Percentiles rank a stretch among this genome's conserved stretches.
Evolutionary conservation across 2,888 invertebrate genomes (phyloP).

Genomic region (Mesopsocus fuscifrons): DNA sequence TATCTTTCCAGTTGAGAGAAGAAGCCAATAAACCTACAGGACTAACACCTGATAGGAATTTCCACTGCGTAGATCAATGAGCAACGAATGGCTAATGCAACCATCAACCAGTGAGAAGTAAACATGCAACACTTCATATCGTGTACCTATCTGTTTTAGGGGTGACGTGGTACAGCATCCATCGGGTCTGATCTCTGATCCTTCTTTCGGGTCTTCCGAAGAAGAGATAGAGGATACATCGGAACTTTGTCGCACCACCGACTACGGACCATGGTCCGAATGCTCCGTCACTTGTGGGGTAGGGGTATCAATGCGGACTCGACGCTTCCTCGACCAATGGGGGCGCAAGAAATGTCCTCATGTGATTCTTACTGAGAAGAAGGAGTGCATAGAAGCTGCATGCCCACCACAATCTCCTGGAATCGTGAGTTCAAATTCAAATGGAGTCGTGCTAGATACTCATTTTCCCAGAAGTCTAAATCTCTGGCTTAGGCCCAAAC

Average conservation of each 20-base stretch:
- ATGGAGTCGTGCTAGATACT: no score
- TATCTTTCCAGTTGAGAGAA: no score
- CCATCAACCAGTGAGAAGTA: no score
- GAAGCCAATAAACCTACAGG: no score
- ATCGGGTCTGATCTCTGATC: background rate
- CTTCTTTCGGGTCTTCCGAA: background rate
- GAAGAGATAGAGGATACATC: constrained; percentile 3
- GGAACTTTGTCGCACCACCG: constrained; percentile 37
- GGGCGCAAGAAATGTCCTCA: constrained; percentile 68
- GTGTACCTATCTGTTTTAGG: no score
- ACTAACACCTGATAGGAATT: no score
- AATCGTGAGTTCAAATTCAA: background rate
- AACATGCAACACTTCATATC: no score
- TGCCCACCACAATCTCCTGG: constrained; percentile 26
- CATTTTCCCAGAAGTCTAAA: no score
- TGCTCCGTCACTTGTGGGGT: constrained; percentile 74
- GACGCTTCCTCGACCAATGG: constrained; percentile 53
- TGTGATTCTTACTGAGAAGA: constrained; percentile 54
- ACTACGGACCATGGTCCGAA: constrained; percentile 66
- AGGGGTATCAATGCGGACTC: constrained; percentile 52
- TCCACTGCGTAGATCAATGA: no score
- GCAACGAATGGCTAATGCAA: no score
- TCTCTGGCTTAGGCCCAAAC: background rate
- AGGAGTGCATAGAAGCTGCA: constrained; percentile 55
- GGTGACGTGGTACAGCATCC: background rate